Percentiles rank a stretch among this genome's conserved stretches.
These are phyloP conservation scores for Hemibagrus guttatus DNA, from an alignment of 2,797 vertebrate species.

Conservation along the genomic window DNA sequence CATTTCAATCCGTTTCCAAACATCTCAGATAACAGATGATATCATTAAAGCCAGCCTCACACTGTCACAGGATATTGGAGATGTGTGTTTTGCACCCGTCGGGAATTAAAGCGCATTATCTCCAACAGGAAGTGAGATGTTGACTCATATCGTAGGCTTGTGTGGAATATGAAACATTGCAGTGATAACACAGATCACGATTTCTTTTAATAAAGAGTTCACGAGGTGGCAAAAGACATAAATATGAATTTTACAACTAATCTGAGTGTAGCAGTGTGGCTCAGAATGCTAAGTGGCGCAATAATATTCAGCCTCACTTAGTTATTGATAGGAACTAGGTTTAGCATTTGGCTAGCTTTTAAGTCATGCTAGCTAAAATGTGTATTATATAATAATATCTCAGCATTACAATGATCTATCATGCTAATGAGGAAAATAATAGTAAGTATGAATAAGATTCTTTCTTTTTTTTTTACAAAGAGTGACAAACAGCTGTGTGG, in stretches of 20 bases:
- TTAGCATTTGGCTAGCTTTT: not conserved
- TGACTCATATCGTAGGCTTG: not conserved
- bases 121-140: constrained; percentile 18
- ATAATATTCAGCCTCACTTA: not conserved
- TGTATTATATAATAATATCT: not conserved
- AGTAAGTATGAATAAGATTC: not conserved
- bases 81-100: constrained; percentile 12
- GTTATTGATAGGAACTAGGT: not conserved
- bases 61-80: constrained; percentile 44
- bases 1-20: not conserved
- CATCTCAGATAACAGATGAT: constrained; percentile 11
- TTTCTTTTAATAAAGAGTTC: not conserved
- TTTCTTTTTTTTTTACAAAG: no score
- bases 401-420: not conserved
- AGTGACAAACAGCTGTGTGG: not conserved
- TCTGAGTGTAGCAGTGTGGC: not conserved
- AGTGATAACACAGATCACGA: not conserved
- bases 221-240: not conserved
- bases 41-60: constrained; percentile 21
- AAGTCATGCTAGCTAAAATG: not conserved
- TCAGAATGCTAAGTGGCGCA: not conserved
- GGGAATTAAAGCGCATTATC: constrained; percentile 25
- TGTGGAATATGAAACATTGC: constrained; percentile 6
- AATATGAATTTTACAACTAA: not conserved
- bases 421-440: not conserved